Conservation (phyloP, 2,113 vertebrate genomes). For the Prolemur simus region DNA sequence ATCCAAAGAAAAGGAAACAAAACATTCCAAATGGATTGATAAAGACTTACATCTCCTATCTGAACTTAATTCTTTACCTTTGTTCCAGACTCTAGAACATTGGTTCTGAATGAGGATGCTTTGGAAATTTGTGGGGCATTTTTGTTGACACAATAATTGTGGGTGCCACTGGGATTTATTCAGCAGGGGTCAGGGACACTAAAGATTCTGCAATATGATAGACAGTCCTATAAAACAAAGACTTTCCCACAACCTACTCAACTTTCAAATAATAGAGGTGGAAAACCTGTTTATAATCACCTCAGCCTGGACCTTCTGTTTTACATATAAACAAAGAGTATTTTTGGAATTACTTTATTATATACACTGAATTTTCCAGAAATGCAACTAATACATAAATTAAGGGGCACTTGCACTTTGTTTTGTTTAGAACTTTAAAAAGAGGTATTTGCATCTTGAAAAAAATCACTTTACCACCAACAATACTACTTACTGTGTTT, state of each 20-base stretch:
- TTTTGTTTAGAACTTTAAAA: constrained; percentile 13
- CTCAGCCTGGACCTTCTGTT: not conserved
- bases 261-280: not conserved
- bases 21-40: not conserved
- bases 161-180: not conserved
- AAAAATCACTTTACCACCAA: constrained; percentile 15
- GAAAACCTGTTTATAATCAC: constrained; percentile 22
- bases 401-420: not conserved
- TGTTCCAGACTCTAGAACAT: not conserved
- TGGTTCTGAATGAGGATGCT: not conserved
- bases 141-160: not conserved
- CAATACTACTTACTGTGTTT: not conserved
- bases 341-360: not conserved
- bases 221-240: not conserved
- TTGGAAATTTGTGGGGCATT: not conserved
- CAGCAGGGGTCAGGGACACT: not conserved
- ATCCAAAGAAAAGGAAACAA: not conserved
- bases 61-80: not conserved
- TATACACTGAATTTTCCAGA: not conserved
- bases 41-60: not conserved
- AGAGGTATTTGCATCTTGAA: not conserved
- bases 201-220: not conserved
- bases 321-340: not conserved
- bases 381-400: constrained; percentile 9
- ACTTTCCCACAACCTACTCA: not conserved